Evolutionary conservation across 1,140 invertebrate genomes (phyloP).

Genomic region (Argopecten irradians): DNA sequence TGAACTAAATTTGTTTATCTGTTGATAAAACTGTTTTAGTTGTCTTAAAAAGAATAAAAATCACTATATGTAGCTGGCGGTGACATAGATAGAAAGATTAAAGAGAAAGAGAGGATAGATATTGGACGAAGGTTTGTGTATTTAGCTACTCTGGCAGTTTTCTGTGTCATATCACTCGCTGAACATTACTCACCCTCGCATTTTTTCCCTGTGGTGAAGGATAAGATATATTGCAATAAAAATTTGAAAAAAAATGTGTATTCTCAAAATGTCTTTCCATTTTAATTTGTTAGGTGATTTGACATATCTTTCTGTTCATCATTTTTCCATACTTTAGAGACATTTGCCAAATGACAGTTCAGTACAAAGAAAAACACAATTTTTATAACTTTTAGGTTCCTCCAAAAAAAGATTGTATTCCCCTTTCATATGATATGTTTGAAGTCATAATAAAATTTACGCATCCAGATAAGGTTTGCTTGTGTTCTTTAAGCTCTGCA

Average conservation of each 20-base stretch:
- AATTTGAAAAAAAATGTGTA: not conserved
- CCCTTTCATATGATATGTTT: not conserved
- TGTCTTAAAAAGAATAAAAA: not conserved
- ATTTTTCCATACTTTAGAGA: not conserved
- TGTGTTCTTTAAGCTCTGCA: not conserved
- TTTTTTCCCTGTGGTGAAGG: constrained; percentile 13
- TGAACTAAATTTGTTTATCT: not conserved
- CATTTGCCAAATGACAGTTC: not conserved
- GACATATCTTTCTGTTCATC: not conserved
- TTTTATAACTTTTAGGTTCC: not conserved
- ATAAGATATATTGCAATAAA: constrained; percentile 19
- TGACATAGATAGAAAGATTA: constrained; percentile 1
- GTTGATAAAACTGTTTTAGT: not conserved
- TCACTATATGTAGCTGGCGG: not conserved
- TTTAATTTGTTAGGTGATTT: not conserved
- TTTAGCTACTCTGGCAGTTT: constrained; percentile 2
- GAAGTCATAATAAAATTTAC: not conserved
- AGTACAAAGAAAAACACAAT: not conserved
- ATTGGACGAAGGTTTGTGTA: not conserved
- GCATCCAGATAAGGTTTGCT: not conserved
- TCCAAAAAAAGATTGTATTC: not conserved
- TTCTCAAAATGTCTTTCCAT: not conserved
- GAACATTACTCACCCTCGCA: not conserved
- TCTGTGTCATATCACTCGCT: not conserved
- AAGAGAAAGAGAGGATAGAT: not conserved